These are phyloP conservation scores for Temnothorax longispinosus DNA, from an alignment of 1,140 invertebrate genomes.

Conservation along the genomic window DNA sequence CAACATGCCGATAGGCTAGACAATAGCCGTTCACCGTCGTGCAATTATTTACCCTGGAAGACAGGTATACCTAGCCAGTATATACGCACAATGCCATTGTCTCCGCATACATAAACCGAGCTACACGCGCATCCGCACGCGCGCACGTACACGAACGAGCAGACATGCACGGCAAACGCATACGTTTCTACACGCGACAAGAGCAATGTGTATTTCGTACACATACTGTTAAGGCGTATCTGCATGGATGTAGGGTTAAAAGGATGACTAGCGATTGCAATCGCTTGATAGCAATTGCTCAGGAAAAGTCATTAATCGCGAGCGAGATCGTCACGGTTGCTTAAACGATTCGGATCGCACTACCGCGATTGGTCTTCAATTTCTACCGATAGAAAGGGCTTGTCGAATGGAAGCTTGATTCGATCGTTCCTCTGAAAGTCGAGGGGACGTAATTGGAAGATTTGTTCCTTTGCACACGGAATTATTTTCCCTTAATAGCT, in stretches of 20 bases:
- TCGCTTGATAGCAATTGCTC: constrained; percentile 47
- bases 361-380: constrained; percentile 37
- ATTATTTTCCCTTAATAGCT: constrained; percentile 50
- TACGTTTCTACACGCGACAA: neutral
- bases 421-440: constrained; percentile 25
- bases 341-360: constrained; percentile 49
- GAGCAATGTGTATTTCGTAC: constrained; percentile 7
- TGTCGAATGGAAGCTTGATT: constrained; percentile 12
- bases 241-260: constrained; percentile 33
- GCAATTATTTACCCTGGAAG: constrained; percentile 68
- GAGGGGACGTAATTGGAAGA: constrained; percentile 31
- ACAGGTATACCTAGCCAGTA: constrained; percentile 49
- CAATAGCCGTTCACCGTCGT: constrained; percentile 58
- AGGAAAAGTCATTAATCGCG: constrained; percentile 65
- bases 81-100: constrained; percentile 67
- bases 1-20: constrained; percentile 52
- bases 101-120: neutral
- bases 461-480: constrained; percentile 25
- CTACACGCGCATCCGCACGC: too few species aligned
- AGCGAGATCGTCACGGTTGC: constrained; percentile 20
- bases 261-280: constrained; percentile 29
- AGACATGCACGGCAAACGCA: neutral
- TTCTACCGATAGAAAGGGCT: constrained; percentile 29
- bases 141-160: neutral
- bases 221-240: neutral